phyloP scores from a whole-genome alignment of 2,797 vertebrate species.

The Glyptemys insculpta region DNA sequence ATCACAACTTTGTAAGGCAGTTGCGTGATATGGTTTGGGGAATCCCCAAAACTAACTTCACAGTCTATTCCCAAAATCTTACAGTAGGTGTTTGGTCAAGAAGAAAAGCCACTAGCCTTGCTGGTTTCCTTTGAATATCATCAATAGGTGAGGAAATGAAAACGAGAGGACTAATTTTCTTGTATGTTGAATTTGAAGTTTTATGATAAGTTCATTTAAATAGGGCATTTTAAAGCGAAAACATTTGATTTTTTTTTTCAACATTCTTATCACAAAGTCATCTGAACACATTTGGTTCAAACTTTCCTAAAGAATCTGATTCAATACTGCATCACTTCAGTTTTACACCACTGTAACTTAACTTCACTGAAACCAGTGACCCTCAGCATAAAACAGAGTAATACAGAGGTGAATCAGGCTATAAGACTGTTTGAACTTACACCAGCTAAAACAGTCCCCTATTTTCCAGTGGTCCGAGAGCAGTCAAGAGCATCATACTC shows the following conservation, averaged over 20 bases:
- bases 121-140: background rate
- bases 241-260: background rate
- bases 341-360: background rate
- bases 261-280: background rate
- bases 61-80: background rate
- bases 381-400: background rate
- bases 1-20: background rate
- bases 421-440: background rate
- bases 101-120: background rate
- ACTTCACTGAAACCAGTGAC: background rate
- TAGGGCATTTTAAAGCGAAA: background rate
- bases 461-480: background rate
- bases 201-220: background rate
- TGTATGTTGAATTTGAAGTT: background rate
- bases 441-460: background rate
- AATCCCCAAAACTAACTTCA: background rate
- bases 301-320: background rate
- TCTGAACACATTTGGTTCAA: background rate
- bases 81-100: background rate
- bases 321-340: background rate
- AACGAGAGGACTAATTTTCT: background rate
- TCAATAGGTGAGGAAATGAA: background rate
- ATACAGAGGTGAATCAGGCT: background rate
- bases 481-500: background rate
- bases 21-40: background rate